Evolutionary conservation across 1,140 invertebrate genomes (phyloP).

Genomic region (Musca vetustissima): DNA sequence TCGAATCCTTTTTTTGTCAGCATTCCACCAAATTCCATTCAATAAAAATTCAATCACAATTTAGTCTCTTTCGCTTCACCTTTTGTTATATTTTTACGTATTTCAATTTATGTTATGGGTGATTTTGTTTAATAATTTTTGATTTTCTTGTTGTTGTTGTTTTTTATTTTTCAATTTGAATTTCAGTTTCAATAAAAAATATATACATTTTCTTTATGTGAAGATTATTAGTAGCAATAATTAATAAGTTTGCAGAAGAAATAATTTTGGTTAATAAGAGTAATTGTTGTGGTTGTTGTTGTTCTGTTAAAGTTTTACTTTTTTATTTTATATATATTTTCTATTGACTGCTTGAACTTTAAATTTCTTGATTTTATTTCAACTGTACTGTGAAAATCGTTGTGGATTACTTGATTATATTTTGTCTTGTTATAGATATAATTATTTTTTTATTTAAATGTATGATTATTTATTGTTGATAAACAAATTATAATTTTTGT

Average conservation of each 20-base stretch:
- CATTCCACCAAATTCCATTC: too few relatives aligned
- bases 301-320: not conserved
- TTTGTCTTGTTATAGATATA: too few relatives aligned
- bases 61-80: too few relatives aligned
- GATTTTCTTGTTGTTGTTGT: too few relatives aligned
- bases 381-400: constrained; percentile 23
- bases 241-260: not conserved
- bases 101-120: too few relatives aligned
- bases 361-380: constrained; percentile 15
- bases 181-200: too few relatives aligned
- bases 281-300: not conserved
- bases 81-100: too few relatives aligned
- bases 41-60: too few relatives aligned
- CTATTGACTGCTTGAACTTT: constrained; percentile 17
- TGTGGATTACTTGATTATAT: constrained; percentile 9
- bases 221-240: too few relatives aligned
- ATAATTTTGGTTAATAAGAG: not conserved
- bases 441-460: not conserved
- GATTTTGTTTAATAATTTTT: too few relatives aligned
- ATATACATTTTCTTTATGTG: not conserved
- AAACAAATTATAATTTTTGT: constrained; percentile 6
- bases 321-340: not conserved
- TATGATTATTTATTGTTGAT: not conserved
- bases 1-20: too few relatives aligned
- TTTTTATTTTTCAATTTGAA: too few relatives aligned